Conservation (phyloP, 2,113 vertebrate genomes). For the Eublepharis macularius region DNA sequence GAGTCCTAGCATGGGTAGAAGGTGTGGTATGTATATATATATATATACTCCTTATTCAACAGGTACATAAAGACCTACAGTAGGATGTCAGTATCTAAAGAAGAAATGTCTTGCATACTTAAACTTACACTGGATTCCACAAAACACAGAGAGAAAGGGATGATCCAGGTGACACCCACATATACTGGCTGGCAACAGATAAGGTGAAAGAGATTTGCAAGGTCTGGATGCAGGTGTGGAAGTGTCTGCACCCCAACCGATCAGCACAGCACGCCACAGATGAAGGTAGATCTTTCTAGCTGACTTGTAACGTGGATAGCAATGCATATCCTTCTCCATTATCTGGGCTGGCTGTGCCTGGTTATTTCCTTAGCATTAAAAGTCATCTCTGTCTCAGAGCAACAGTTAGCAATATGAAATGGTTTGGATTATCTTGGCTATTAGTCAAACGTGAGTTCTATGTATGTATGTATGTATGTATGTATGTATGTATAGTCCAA, state of each 20-base stretch:
- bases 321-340: background rate
- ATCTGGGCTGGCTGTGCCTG: too few species aligned
- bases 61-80: too few species aligned
- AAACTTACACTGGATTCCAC: background rate
- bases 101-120: background rate
- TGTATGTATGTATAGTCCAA: too few species aligned
- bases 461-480: too few species aligned
- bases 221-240: background rate
- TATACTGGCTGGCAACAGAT: background rate
- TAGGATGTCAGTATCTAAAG: too few species aligned
- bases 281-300: background rate
- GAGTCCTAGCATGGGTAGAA: background rate
- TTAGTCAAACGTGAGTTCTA: background rate
- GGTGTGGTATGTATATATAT: background rate
- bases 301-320: background rate
- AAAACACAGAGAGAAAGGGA: background rate
- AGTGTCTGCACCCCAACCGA: background rate
- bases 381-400: background rate
- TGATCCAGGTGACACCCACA: background rate
- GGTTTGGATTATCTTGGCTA: background rate
- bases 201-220: background rate
- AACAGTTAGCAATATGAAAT: background rate
- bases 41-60: background rate
- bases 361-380: background rate
- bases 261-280: background rate